Evolutionary conservation across 2,113 vertebrate species (phyloP).

Genomic region (Eclectus roratus): DNA sequence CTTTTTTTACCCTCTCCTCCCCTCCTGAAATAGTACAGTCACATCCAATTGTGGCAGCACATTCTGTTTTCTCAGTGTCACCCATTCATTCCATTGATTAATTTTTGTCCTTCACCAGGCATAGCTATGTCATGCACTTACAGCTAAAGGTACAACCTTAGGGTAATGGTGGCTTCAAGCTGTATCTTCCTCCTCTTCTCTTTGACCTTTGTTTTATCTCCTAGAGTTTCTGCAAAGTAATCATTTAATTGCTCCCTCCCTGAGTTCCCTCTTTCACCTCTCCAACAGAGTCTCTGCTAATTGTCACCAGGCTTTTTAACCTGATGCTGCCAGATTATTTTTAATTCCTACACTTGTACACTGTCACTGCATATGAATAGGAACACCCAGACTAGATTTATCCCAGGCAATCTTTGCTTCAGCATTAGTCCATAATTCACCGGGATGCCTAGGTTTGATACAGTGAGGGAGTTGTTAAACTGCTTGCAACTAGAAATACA

Average conservation of each 20-base stretch:
- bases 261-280: background rate
- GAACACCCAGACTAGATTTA: background rate
- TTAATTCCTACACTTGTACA: background rate
- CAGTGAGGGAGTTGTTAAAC: background rate
- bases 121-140: background rate
- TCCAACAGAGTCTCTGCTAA: background rate
- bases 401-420: background rate
- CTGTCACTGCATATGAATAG: background rate
- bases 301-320: background rate
- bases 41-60: background rate
- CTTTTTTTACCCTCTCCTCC: background rate
- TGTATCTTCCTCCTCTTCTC: background rate
- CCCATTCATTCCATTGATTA: constrained; percentile 22
- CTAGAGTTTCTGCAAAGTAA: background rate
- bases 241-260: background rate
- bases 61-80: constrained; percentile 52
- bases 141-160: background rate
- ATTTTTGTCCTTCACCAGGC: constrained; percentile 33
- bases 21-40: background rate
- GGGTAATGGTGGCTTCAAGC: background rate
- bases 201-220: background rate
- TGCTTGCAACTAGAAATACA: background rate
- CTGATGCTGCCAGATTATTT: background rate
- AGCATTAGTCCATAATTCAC: background rate
- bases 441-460: background rate